phyloP scores from a whole-genome alignment of 2,888 invertebrate species.

The Pherbina coryleti region DNA sequence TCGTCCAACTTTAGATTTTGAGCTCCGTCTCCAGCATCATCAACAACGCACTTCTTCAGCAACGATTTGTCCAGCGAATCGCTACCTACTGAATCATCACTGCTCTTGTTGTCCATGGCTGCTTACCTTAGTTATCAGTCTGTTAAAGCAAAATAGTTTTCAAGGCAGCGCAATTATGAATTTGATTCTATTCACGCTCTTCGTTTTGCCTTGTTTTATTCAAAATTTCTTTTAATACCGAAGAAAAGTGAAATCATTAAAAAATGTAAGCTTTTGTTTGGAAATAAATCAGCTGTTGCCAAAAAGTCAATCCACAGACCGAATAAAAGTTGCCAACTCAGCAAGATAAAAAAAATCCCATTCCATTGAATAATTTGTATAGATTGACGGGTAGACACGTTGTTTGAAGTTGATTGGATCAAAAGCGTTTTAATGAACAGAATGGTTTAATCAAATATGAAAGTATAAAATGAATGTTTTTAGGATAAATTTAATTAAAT shows the following conservation, averaged over 20 bases:
- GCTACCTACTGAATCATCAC: slow-evolving; percentile 64
- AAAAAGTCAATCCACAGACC: not conserved
- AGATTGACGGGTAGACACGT: too few species aligned
- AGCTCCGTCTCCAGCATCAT: slow-evolving; percentile 54
- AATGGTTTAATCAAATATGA: too few species aligned
- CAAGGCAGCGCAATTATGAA: too few species aligned
- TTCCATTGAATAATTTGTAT: too few species aligned
- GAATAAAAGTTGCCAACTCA: too few species aligned
- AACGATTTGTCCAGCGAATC: slow-evolving; percentile 65
- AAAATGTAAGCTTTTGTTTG: slow-evolving; percentile 12
- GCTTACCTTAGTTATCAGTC: too few species aligned
- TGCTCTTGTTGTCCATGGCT: slow-evolving; percentile 62
- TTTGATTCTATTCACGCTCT: not conserved
- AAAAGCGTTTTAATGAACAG: too few species aligned
- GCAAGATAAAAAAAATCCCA: too few species aligned
- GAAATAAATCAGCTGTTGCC: slow-evolving; percentile 16
- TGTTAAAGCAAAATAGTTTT: too few species aligned
- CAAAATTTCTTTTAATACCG: slow-evolving; percentile 32
- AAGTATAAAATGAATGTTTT: too few species aligned
- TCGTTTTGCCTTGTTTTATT: slow-evolving; percentile 18
- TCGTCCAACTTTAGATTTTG: slow-evolving; percentile 50
- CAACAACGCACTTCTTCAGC: slow-evolving; percentile 63
- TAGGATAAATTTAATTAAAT: too few species aligned
- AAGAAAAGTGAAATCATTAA: slow-evolving; percentile 24
- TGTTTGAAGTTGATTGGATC: too few species aligned